phyloP scores from a whole-genome alignment of 2,888 invertebrate genomes.

The Opisthograptis luteolata region DNA sequence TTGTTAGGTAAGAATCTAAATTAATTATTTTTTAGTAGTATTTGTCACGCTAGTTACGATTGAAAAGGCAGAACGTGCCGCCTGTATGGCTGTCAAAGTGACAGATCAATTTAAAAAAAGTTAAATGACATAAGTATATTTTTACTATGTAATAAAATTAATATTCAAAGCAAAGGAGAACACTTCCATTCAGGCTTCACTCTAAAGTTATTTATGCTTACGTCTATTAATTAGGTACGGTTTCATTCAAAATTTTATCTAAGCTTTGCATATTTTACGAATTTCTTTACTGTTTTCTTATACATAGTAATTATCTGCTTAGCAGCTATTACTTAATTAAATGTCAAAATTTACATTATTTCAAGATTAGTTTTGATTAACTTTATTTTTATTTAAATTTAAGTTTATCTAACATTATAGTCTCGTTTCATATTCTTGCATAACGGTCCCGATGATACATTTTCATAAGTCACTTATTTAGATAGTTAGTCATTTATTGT shows the following conservation, averaged over 20 bases:
- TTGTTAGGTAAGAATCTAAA: conserved; percentile 57
- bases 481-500: background rate
- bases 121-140: too few relatives aligned
- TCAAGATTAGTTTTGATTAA: conserved; percentile 13
- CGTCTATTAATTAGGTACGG: too few relatives aligned
- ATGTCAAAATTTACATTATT: conserved; percentile 25
- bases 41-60: conserved; percentile 26
- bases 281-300: too few relatives aligned
- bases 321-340: conserved; percentile 14
- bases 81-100: too few relatives aligned
- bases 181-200: too few relatives aligned
- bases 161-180: too few relatives aligned
- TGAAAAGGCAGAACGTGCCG: background rate
- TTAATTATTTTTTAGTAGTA: conserved; percentile 26
- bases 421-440: conserved; percentile 16
- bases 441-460: conserved; percentile 15
- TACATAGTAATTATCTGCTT: conserved; percentile 11
- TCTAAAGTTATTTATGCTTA: too few relatives aligned
- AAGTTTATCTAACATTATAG: conserved; percentile 1
- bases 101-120: too few relatives aligned
- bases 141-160: too few relatives aligned
- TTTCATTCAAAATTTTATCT: too few relatives aligned
- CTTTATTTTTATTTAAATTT: conserved; percentile 19
- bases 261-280: too few relatives aligned
- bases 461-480: conserved; percentile 7